Evolutionary conservation across 2,797 vertebrate species (phyloP), one percentile per base, ranked within the genome.

Genomic region (Pseudocheirus occidentalis): DNA sequence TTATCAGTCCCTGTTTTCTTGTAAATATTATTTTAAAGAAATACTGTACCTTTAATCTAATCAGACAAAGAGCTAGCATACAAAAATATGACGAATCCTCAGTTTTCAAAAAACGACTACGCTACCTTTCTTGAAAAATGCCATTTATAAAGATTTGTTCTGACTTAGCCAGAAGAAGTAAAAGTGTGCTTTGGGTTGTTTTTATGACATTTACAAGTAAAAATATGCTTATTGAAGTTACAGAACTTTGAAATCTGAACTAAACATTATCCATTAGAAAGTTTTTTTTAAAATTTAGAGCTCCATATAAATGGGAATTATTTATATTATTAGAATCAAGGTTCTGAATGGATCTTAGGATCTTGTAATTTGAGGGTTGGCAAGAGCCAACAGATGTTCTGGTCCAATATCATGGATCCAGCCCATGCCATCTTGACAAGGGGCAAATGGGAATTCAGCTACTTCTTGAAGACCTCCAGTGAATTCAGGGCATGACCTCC

Each of bases 11-110:
- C 50, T 53, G 53, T 90, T 90, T 90, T 90, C 28, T 90, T 90
- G 90, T n/a, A 90, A 90, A 90, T 90, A 91, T 93, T 1, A 94
- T 52, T 95, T 93, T 96, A 50, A 94, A 93, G 91, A 92, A 92
- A 94, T 53, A 94, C 21, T 28, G 55, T 92, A n/a, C 58, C 50
- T 96, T n/a, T 91, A n/a, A 90, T 55, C 90, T 34, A 92, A 62
- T 31, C 73, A 87, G 40, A 87, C 73, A 87, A 87, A 46, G 73
- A 50, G 21, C 73, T 50, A 50, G 40, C 24, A 50, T 87, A 11
- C 50, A 46, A 81, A 46, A 81, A 52, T 4, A 52, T 4, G 6
- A 52, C 52, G 18, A n/a, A 87, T 50, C 40, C 73, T 27, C 21
- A 27, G 21, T 87, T 87, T 81, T 24, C 16, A 40, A 27, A 24